A percentile compares a stretch with the other conserved stretches of the same genome.
phyloP scores from a whole-genome alignment of 2,888 invertebrate species.

The Tipula unca region DNA sequence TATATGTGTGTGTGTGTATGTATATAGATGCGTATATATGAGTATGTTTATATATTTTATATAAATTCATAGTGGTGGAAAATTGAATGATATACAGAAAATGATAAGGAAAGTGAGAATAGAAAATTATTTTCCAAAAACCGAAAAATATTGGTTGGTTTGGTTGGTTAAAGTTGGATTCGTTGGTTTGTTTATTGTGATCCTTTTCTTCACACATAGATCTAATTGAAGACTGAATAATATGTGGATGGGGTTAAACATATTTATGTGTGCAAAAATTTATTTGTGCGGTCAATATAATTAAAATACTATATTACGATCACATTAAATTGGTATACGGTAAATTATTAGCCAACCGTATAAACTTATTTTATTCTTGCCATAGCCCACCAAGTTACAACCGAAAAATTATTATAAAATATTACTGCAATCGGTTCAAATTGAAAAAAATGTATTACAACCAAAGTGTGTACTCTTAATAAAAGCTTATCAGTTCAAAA shows the following conservation, averaged over 20 bases:
- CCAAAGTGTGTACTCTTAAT: too few relatives aligned
- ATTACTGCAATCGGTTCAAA: too few relatives aligned
- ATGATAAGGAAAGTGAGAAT: background rate
- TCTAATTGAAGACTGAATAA: background rate
- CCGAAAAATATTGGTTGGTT: constrained; percentile 8
- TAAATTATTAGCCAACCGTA: too few relatives aligned
- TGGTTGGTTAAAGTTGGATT: constrained; percentile 3
- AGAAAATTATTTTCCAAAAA: background rate
- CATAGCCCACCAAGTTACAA: too few relatives aligned
- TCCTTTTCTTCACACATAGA: background rate
- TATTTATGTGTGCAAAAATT: background rate
- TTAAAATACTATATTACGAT: background rate
- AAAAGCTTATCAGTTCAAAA: too few relatives aligned
- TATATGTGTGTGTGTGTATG: background rate
- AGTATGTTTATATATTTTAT: background rate
- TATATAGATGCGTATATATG: background rate
- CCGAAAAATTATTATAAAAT: too few relatives aligned
- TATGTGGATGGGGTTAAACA: background rate
- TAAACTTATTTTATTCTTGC: too few relatives aligned
- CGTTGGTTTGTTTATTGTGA: constrained; percentile 14
- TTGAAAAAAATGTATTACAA: too few relatives aligned
- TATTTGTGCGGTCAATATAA: background rate
- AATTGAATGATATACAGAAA: background rate
- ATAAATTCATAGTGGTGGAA: background rate
- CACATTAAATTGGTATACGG: too few relatives aligned